Base-by-base conservation (phyloP, 2,888 invertebrate species). In the Anorthoa munda region DNA sequence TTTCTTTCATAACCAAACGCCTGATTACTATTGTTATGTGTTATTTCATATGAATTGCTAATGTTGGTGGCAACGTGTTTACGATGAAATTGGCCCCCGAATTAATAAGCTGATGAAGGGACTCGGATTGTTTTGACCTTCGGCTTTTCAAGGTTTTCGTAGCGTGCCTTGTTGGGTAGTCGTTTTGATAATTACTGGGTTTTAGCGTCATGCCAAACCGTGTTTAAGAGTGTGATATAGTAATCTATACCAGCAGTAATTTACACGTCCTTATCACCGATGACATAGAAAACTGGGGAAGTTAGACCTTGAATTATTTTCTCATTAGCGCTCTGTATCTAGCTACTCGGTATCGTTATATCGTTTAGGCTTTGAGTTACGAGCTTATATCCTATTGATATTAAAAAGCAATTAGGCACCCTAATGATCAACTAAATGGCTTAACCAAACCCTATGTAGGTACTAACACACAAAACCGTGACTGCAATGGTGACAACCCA, bases 21-120 rank as follows among this genome's bases (percentile, higher is more conserved):
- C 88, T 95, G 94, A 96, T 96, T 95, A 94, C 95, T 93, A 93
- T 94, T 95, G 94, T 95, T 95, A 94, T 90, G 90, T 94, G 92
- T 94, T 93, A 94, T 95, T 95, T 92, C 92, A 89, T 94, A 94
- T 93, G 95, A 95, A 95, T 95, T 93, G 93, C 93, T 95, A 95
- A 95, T 94, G 92, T 86, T 84, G 88, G 81, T 85, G 85, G 83
- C 87, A 86, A 88, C 87, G 87, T 88, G 91, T 90, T 92, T 88
- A 87, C 88, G 88, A 86, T 85, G 86, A 87, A 92, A 93, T 92
- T 90, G 89, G 88, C 88, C 88, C 87, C 87, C 77, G 85, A 87
- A 87, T 89, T 93, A 92, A 92, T 92, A 91, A 91, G 89, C 84
- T 91, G 91, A 90, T 90, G 91, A 90, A 89, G 91, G 90, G 88